phyloP scores from a whole-genome alignment of 2,797 vertebrate genomes.

The Cyclura pinguis region DNA sequence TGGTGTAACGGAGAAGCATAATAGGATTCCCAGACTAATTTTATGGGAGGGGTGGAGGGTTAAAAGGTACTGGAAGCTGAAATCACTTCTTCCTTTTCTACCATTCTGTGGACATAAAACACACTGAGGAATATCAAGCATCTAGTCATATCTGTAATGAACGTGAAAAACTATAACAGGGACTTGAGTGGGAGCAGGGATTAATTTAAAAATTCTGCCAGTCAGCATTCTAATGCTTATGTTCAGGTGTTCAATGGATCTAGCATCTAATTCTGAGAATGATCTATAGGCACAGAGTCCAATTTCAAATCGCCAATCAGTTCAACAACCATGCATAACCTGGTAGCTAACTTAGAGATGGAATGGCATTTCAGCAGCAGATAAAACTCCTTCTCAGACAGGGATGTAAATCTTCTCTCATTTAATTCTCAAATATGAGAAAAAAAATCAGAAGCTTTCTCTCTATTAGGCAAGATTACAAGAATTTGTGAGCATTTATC shows the following conservation, averaged over 20 bases:
- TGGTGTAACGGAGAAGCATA: neutral
- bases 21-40: slow-evolving; percentile 1
- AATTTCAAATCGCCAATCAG: rapidly evolving
- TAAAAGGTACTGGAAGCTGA: neutral
- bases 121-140: neutral
- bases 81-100: rapidly evolving
- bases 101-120: neutral
- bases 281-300: neutral
- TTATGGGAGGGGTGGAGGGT: neutral
- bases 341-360: neutral
- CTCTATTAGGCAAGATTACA: no score
- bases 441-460: no score
- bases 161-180: neutral
- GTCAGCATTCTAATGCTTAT: neutral
- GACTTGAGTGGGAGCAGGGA: no score
- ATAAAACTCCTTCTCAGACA: no score
- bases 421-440: no score
- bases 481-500: no score
- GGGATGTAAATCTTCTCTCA: no score
- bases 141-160: neutral
- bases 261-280: neutral
- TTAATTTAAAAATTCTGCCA: neutral
- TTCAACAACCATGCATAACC: neutral
- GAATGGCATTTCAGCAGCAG: neutral
- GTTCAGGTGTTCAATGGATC: slow-evolving; percentile 36